Evolutionary conservation across 2,888 invertebrate genomes (phyloP).

Genomic region (Stenchaetothrips biformis): DNA sequence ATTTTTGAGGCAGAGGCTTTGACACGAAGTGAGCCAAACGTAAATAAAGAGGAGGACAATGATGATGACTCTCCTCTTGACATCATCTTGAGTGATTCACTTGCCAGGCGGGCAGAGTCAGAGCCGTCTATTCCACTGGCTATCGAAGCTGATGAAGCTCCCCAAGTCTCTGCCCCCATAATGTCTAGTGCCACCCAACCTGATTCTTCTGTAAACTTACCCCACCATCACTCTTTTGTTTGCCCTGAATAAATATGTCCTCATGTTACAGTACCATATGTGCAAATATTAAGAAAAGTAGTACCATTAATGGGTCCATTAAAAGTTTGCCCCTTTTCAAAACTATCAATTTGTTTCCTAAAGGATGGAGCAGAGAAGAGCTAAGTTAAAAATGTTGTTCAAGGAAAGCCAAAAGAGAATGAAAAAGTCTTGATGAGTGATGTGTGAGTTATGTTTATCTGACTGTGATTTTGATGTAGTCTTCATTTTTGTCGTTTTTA

Average conservation of each 20-base stretch:
- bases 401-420: not conserved
- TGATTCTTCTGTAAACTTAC: not conserved
- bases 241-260: not conserved
- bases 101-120: slow-evolving; percentile 55
- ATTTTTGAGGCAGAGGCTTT: slow-evolving; percentile 49
- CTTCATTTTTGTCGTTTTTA: not conserved
- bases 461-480: slow-evolving; percentile 2
- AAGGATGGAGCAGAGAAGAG: not conserved
- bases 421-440: not conserved
- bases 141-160: slow-evolving; percentile 46
- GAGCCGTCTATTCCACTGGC: slow-evolving; percentile 57
- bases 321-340: not conserved
- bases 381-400: too few species aligned
- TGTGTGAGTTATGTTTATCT: not conserved
- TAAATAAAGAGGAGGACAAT: slow-evolving; percentile 48
- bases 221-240: not conserved
- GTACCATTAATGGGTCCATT: not conserved
- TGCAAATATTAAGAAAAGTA: too few species aligned
- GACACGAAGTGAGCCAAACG: slow-evolving; percentile 59
- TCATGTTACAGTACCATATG: not conserved
- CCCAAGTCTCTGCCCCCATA: not conserved
- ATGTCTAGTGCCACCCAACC: not conserved
- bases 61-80: slow-evolving; percentile 40
- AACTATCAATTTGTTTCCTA: not conserved
- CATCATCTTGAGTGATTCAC: slow-evolving; percentile 44